Percentiles rank a stretch among this genome's conserved stretches.
Conservation (phyloP, 2,888 invertebrate genomes). For the Teleogryllus oceanicus region DNA sequence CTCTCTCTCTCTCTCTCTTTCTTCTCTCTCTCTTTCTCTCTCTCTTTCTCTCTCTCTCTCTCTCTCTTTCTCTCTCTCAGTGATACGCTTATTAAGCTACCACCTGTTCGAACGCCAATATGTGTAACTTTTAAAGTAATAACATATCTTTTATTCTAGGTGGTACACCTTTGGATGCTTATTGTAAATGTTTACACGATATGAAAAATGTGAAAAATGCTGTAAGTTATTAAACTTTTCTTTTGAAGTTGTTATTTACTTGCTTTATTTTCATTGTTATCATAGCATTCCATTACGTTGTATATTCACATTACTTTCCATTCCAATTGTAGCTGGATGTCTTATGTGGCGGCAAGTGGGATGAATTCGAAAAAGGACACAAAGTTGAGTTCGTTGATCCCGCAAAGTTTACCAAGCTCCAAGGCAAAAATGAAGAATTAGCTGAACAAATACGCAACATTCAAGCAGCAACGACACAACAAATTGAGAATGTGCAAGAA, state of each 20-base stretch:
- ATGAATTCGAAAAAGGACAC: conserved; percentile 36
- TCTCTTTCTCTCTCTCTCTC: too few species aligned
- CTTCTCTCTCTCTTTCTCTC: too few species aligned
- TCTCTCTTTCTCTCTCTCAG: too few species aligned
- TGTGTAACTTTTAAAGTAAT: background rate
- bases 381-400: background rate
- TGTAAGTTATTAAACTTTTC: conserved; percentile 5
- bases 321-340: background rate
- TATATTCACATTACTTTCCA: background rate
- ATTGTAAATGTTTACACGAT: conserved; percentile 20
- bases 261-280: background rate
- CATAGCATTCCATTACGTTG: background rate
- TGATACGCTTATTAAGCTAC: too few species aligned
- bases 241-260: background rate
- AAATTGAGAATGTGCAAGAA: conserved; percentile 53
- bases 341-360: background rate
- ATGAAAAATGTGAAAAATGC: conserved; percentile 24
- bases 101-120: too few species aligned
- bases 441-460: conserved; percentile 44
- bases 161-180: conserved; percentile 18
- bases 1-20: too few species aligned
- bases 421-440: conserved; percentile 42
- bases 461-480: conserved; percentile 45
- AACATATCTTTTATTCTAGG: conserved; percentile 12
- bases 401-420: conserved; percentile 29